Conservation (phyloP, 2,797 vertebrate genomes). For the Synaphobranchus kaupii region DNA sequence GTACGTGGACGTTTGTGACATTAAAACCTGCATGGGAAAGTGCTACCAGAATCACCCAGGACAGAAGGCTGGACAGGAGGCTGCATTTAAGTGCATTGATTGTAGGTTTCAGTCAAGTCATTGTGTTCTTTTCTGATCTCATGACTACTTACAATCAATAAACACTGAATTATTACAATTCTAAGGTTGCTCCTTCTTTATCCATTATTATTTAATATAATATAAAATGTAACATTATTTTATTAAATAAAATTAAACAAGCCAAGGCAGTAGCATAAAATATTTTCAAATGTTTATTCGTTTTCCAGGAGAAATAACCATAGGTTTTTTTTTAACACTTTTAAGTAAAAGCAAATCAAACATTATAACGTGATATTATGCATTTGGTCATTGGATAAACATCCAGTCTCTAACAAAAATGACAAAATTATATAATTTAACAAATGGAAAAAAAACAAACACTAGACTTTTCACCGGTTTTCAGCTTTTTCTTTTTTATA, state of each 20-base stretch:
- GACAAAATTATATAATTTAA: constrained; percentile 78
- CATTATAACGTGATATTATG: constrained; percentile 76
- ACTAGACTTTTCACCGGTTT: constrained; percentile 67
- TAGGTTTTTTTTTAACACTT: constrained; percentile 63
- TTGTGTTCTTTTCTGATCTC: not conserved
- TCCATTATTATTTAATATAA: not conserved
- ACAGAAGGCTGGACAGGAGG: not conserved
- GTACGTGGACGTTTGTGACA: not conserved
- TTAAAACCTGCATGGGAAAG: too few relatives aligned
- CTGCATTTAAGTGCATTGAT: not conserved
- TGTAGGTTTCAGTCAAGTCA: not conserved
- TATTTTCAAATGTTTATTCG: constrained; percentile 76
- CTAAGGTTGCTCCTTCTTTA: not conserved
- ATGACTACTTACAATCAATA: not conserved
- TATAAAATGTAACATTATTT: not conserved
- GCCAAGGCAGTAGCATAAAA: constrained; percentile 31
- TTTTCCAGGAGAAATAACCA: constrained; percentile 73
- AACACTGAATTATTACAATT: not conserved
- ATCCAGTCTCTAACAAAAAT: constrained; percentile 79
- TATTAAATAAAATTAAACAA: not conserved
- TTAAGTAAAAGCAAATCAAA: constrained; percentile 69
- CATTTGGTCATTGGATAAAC: constrained; percentile 82
- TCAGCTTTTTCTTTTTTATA: constrained; percentile 58
- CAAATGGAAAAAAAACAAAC: constrained; percentile 51
- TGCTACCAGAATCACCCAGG: too few relatives aligned